phyloP scores from a whole-genome alignment of 37 sponge, comb jelly and placozoan genomes.

The Geodia barretti region DNA sequence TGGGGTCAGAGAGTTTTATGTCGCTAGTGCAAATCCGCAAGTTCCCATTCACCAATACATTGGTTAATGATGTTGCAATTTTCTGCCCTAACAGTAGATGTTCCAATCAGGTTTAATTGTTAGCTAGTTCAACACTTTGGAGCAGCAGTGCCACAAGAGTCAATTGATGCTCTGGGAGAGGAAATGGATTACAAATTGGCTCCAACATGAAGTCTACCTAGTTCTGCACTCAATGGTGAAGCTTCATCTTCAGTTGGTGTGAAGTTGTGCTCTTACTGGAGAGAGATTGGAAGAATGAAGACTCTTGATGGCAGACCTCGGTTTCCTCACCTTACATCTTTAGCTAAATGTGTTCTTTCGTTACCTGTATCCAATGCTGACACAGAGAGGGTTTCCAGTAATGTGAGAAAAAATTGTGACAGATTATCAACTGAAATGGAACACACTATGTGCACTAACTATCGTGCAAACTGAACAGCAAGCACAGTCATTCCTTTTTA shows the following conservation, averaged over 20 bases:
- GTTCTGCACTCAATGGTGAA: neutral
- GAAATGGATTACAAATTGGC: slow-evolving; percentile 14
- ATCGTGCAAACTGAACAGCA: too few species aligned
- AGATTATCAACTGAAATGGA: too few species aligned
- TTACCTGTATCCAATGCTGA: slow-evolving; percentile 20
- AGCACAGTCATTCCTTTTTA: too few species aligned
- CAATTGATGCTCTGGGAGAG: slow-evolving; percentile 16
- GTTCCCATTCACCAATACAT: slow-evolving; percentile 8
- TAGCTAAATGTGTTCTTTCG: slow-evolving; percentile 15
- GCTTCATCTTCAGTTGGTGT: neutral
- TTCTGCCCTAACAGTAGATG: neutral
- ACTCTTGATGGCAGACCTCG: slow-evolving; percentile 12
- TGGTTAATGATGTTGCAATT: slow-evolving; percentile 10
- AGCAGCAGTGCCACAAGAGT: slow-evolving; percentile 1
- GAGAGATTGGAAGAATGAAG: slow-evolving; percentile 15
- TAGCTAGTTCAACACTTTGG: neutral
- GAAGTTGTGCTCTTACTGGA: slow-evolving; percentile 6
- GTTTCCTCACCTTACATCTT: slow-evolving; percentile 6
- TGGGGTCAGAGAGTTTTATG: slow-evolving; percentile 1
- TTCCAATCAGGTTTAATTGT: neutral
- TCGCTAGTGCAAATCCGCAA: neutral
- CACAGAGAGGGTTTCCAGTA: slow-evolving; percentile 4
- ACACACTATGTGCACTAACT: too few species aligned
- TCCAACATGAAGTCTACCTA: neutral
- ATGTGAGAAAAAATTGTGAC: too few species aligned